phyloP scores from a whole-genome alignment of 2,888 invertebrate species.

The Aplocera efformata region DNA sequence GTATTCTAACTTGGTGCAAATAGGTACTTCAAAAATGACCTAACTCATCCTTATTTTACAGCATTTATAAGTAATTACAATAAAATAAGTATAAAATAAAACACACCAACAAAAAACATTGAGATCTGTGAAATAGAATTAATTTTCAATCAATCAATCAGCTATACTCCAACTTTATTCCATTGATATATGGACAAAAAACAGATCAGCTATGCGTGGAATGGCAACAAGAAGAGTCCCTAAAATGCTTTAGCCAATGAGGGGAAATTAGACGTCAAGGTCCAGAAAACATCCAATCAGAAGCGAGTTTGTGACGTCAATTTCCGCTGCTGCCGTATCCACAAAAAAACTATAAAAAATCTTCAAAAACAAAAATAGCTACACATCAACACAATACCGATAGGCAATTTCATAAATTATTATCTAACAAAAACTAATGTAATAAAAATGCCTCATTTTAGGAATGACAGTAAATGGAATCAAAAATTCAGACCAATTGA shows the following conservation, averaged over 20 bases:
- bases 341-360: conserved; percentile 14
- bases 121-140: conserved; percentile 47
- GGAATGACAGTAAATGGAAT: conserved; percentile 50
- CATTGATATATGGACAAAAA: conserved; percentile 23
- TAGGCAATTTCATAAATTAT: conserved; percentile 27
- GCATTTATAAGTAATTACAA: conserved; percentile 22
- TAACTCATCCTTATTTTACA: conserved; percentile 19
- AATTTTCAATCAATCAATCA: conserved; percentile 14
- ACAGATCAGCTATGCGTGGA: conserved; percentile 11
- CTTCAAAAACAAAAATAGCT: conserved; percentile 31
- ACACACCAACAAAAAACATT: conserved; percentile 38
- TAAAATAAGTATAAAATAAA: conserved; percentile 20
- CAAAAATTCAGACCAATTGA: conserved; percentile 31
- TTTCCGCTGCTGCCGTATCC: neutral
- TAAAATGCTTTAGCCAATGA: too few relatives aligned
- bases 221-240: too few relatives aligned
- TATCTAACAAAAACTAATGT: conserved; percentile 9
- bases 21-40: conserved; percentile 23
- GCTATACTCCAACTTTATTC: conserved; percentile 19
- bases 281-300: too few relatives aligned
- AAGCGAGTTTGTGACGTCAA: too few relatives aligned
- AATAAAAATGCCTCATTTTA: conserved; percentile 51
- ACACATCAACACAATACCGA: conserved; percentile 32
- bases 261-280: too few relatives aligned
- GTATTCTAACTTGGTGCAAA: conserved; percentile 41